A percentile compares a stretch with the other conserved stretches of the same genome.
phyloP scores from a whole-genome alignment of 2,888 invertebrate species.

The Creontiades dilutus region DNA sequence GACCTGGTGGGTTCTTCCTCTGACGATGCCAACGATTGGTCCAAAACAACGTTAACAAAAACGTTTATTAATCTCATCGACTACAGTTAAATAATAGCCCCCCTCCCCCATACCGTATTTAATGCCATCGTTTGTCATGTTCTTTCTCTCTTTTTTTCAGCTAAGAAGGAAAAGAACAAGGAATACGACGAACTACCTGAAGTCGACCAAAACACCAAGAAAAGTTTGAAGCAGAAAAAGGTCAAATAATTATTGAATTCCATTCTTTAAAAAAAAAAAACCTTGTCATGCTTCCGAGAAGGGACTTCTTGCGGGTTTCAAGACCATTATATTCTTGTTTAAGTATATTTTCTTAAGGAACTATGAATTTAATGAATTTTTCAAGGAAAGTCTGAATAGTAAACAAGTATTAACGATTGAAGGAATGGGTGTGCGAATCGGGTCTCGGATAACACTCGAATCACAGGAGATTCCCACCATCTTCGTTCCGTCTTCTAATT shows the following conservation, averaged over 20 bases:
- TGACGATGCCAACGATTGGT: too few species aligned
- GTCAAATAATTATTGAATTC: slow-evolving; percentile 79
- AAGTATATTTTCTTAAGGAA: slow-evolving; percentile 53
- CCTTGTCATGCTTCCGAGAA: slow-evolving; percentile 54
- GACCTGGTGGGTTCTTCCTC: too few species aligned
- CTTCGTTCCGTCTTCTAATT: slow-evolving; percentile 5
- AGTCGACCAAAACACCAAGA: slow-evolving; percentile 94
- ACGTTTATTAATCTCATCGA: too few species aligned
- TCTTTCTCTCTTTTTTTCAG: slow-evolving; percentile 78
- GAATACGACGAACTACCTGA: slow-evolving; percentile 93
- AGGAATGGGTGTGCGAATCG: slow-evolving; percentile 43
- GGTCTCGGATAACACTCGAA: background rate
- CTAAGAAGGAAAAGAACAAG: slow-evolving; percentile 78
- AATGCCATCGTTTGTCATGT: slow-evolving; percentile 74
- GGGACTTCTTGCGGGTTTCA: slow-evolving; percentile 48
- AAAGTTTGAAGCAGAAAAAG: slow-evolving; percentile 82
- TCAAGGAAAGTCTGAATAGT: slow-evolving; percentile 65
- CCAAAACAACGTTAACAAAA: too few species aligned
- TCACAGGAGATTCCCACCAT: slow-evolving; percentile 40
- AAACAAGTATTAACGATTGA: slow-evolving; percentile 50
- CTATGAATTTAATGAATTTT: slow-evolving; percentile 46
- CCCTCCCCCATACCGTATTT: too few species aligned
- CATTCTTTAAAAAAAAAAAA: slow-evolving; percentile 35
- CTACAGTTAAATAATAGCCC: too few species aligned
- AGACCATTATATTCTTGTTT: slow-evolving; percentile 60